A percentile compares a stretch with the other conserved stretches of the same genome.
Evolutionary conservation across 2,888 invertebrate species (phyloP).

Genomic region (Ophion ellenae): DNA sequence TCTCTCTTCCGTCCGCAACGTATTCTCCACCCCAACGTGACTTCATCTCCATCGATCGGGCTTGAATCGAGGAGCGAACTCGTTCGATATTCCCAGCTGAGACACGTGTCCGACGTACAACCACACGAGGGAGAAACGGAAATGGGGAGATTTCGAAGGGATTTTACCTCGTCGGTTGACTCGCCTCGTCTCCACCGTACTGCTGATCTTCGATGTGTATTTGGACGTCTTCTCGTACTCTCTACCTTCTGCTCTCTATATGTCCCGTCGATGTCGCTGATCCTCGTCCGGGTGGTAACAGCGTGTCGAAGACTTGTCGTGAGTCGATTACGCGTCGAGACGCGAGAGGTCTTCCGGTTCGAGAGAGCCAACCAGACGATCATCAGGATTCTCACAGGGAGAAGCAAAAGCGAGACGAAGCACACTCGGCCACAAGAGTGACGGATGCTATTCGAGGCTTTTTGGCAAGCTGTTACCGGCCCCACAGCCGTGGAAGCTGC

Average conservation of each 20-base stretch:
- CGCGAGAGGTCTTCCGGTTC: conserved; percentile 52
- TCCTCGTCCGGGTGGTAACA: conserved; percentile 29
- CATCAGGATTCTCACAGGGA: conserved; percentile 14
- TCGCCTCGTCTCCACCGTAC: conserved; percentile 36
- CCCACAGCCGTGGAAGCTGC: conserved; percentile 36
- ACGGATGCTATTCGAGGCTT: conserved; percentile 62
- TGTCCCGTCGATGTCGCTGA: conserved; percentile 6
- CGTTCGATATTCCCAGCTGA: conserved; percentile 45
- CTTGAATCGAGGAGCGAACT: conserved; percentile 16
- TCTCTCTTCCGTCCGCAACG: not conserved
- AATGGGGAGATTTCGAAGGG: conserved; percentile 38
- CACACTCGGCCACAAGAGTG: conserved; percentile 53
- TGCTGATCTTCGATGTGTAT: conserved; percentile 16
- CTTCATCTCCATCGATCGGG: not conserved
- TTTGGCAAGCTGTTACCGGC: conserved; percentile 56
- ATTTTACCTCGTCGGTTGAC: conserved; percentile 33
- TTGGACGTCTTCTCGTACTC: conserved; percentile 22
- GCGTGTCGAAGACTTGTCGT: conserved; percentile 56
- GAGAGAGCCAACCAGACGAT: conserved; percentile 44
- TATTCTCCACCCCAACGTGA: conserved; percentile 1
- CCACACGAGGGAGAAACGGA: conserved; percentile 17
- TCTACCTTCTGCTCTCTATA: not conserved
- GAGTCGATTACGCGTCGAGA: conserved; percentile 52
- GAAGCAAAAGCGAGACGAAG: conserved; percentile 2
- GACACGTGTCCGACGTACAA: conserved; percentile 33